Percentiles rank a stretch among this genome's conserved stretches.
Conservation (phyloP, 2,888 invertebrate species). For the Cephus nigrinus region DNA sequence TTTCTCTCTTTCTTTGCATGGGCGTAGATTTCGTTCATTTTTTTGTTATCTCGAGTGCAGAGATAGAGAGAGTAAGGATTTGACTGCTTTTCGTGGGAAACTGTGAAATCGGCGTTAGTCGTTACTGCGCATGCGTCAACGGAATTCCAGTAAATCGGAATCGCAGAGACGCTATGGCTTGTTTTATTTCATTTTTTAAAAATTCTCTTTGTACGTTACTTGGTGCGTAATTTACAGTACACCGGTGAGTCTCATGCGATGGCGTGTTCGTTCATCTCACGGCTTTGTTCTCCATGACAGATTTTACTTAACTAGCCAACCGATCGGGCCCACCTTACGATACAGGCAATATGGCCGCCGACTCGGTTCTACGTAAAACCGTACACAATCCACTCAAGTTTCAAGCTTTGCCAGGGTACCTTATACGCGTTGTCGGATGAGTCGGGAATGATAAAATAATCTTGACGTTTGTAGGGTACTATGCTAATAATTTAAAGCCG, state of each 20-base stretch:
- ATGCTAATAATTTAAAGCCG: not conserved
- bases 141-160: not conserved
- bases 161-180: not conserved
- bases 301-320: not conserved
- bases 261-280: not conserved
- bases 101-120: not conserved
- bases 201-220: not conserved
- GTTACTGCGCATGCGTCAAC: not conserved
- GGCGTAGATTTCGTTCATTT: not conserved
- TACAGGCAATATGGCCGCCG: not conserved
- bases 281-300: not conserved
- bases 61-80: not conserved
- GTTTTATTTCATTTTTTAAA: not conserved
- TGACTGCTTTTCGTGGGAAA: not conserved
- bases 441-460: not conserved
- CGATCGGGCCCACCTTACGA: not conserved
- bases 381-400: not conserved
- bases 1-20: not conserved
- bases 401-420: not conserved
- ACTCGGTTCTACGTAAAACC: not conserved
- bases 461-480: not conserved
- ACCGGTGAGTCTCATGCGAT: not conserved
- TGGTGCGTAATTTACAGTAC: not conserved
- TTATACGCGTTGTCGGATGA: too few relatives aligned
- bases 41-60: not conserved